Base-by-base conservation (phyloP, 2,113 vertebrate species). In the Oceanodroma tethys region DNA sequence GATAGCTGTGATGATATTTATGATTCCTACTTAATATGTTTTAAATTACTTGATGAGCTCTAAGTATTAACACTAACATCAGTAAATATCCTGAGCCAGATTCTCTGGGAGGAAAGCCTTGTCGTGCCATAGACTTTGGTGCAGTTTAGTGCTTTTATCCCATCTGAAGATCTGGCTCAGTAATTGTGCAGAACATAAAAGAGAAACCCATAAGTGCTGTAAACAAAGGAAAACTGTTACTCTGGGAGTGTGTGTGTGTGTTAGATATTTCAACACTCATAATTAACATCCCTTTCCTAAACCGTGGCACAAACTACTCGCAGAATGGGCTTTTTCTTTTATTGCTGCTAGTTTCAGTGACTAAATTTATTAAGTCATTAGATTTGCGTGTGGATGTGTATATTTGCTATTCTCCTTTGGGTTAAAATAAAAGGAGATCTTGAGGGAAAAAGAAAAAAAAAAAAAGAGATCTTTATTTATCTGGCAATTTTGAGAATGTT, bases 351-450 rank as follows among this genome's bases (percentile, higher is more conserved):
- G 86, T 96, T 97, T 80, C 86, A 34, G 58, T 84, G 78, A 82
- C 91, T 94, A 58, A 90, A 96, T 97, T 96, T 97, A 97, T 95
- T 65, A 91, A 95, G 93, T 62, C 84, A 59, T 96, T 96, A 91
- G 16, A 42, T 95, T 86, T 93, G 81, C 16, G 1, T 70, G 59
- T 93, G 74, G 66, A 90, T 96, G 42, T 62, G 62, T 90, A 25
- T 80, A 76, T 94, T 95, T 97, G 88, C 60, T 53, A 3, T 82
- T 95, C 53, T 94, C 73, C 86, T 94, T 81, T 82, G 83, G 53
- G 60, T 86, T 86, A 53, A 75, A 95, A 81, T 87, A 73, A 93
- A 89, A 86, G 10, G 40, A 89, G 36, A 66, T 91, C 11, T 67
- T 67, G 34, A 29, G 21, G 23, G 42, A 19, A 16, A 30, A 20